Evolutionary conservation across 2,113 vertebrate species (phyloP).

Genomic region (Ailurus styani): DNA sequence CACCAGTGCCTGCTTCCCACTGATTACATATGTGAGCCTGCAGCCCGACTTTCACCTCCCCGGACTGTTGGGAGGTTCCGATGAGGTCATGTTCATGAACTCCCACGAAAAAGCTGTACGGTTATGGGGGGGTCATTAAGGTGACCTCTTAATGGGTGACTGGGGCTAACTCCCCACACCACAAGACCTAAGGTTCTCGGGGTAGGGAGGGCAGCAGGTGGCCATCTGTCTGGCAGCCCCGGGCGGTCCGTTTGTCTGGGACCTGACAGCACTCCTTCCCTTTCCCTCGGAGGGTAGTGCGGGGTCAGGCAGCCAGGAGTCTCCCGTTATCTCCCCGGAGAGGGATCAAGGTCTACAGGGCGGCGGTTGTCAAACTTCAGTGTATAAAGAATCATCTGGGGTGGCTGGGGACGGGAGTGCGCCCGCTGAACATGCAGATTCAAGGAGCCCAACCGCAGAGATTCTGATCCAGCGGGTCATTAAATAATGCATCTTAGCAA

Average conservation of each 20-base stretch:
- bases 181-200: neutral
- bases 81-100: neutral
- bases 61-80: neutral
- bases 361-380: neutral
- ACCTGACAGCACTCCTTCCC: neutral
- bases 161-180: neutral
- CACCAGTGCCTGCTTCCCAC: neutral
- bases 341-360: neutral
- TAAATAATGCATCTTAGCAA: neutral
- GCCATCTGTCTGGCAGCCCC: neutral
- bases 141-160: neutral
- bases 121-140: neutral
- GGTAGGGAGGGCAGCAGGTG: neutral
- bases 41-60: neutral
- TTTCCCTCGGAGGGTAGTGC: neutral
- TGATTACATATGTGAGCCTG: neutral
- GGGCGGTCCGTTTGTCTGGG: neutral
- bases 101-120: neutral
- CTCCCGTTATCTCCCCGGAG: neutral
- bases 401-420: fast-evolving
- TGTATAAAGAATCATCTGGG: neutral
- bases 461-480: neutral
- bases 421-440: neutral
- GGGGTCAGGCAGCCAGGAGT: neutral
- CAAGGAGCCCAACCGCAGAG: neutral